phyloP scores from a whole-genome alignment of 1,140 invertebrate genomes.

The Polyergus mexicanus region DNA sequence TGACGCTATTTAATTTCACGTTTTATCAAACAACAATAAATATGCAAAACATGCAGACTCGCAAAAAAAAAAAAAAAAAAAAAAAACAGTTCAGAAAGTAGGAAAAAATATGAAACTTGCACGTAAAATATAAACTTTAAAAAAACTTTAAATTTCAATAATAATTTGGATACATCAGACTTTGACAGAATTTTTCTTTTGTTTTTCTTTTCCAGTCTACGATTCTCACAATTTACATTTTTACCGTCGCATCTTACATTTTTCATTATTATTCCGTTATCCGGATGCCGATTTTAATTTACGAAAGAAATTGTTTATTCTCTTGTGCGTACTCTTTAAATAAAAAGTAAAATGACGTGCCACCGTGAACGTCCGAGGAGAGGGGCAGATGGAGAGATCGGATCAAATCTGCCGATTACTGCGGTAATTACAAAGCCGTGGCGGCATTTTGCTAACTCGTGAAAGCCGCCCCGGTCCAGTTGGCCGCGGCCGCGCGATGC shows the following conservation, averaged over 20 bases:
- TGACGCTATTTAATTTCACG: background rate
- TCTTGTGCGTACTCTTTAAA: background rate
- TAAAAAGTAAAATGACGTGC: slow-evolving; percentile 7
- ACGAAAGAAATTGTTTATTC: background rate
- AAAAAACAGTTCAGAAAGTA: too few species aligned
- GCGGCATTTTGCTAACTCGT: slow-evolving; percentile 63
- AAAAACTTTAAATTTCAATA: background rate
- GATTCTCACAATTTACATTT: background rate
- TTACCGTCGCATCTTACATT: background rate
- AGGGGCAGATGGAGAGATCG: background rate
- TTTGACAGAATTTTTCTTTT: background rate
- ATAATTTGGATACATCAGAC: background rate
- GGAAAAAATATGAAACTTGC: slow-evolving; percentile 9
- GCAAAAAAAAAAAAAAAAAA: too few species aligned
- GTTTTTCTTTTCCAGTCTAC: background rate
- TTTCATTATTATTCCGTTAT: background rate
- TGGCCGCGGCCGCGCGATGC: slow-evolving; percentile 65
- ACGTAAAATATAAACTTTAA: background rate
- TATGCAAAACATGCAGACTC: background rate
- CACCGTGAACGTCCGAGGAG: background rate
- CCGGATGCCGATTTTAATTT: background rate
- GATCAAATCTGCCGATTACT: slow-evolving; percentile 42
- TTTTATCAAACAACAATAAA: background rate
- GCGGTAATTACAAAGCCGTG: slow-evolving; percentile 70
- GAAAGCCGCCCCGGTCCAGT: slow-evolving; percentile 53